A percentile compares a stretch with the other conserved stretches of the same genome.
Conservation (phyloP, 2,113 vertebrate genomes). For the Nematolebias whitei region DNA sequence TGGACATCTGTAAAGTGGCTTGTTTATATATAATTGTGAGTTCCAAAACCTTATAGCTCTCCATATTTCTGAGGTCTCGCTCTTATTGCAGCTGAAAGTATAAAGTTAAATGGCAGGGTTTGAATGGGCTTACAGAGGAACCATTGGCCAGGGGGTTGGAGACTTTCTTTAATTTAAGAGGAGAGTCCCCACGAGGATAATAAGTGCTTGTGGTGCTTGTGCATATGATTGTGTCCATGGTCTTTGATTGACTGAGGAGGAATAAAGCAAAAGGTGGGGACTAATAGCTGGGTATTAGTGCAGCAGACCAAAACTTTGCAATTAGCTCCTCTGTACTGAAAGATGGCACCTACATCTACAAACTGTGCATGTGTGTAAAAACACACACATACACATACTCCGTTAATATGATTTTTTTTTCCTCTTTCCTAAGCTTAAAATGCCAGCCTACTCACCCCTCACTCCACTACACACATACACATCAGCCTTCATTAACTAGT, state of each 20-base stretch:
- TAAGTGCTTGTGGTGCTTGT: neutral
- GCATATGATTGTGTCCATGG: slow-evolving; percentile 7
- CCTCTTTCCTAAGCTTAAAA: slow-evolving; percentile 2
- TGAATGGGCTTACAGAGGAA: neutral
- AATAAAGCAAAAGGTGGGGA: slow-evolving; percentile 56
- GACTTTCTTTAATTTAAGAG: neutral
- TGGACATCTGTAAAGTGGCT: neutral
- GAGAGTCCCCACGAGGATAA: neutral
- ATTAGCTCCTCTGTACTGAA: slow-evolving; percentile 54
- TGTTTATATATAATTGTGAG: neutral
- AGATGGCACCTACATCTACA: slow-evolving; percentile 23
- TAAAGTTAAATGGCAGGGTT: neutral
- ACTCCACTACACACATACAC: slow-evolving; percentile 5
- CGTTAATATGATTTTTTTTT: slow-evolving; percentile 16
- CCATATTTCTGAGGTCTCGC: neutral
- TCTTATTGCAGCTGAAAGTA: neutral
- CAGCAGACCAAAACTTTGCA: slow-evolving; percentile 59
- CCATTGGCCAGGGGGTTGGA: neutral
- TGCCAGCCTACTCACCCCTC: neutral
- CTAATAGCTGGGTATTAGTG: slow-evolving; percentile 62
- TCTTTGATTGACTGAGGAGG: slow-evolving; percentile 59
- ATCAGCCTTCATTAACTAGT: slow-evolving; percentile 58
- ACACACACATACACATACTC: slow-evolving; percentile 4
- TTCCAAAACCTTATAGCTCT: neutral
- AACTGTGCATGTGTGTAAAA: neutral